Conservation (phyloP, 2,113 vertebrate species). For the Prionailurus viverrinus region DNA sequence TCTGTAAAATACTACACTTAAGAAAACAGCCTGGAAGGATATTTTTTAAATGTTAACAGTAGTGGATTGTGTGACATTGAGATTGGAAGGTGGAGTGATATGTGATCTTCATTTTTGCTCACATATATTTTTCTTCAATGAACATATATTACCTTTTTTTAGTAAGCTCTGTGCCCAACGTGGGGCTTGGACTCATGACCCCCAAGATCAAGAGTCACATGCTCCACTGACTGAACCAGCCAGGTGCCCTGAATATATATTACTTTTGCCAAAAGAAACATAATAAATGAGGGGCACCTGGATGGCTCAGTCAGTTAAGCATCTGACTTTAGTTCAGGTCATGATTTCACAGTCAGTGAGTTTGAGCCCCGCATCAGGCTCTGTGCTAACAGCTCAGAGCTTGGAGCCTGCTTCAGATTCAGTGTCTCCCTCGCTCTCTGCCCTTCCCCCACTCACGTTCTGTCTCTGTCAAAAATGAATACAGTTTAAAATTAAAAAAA, state of each 20-base stretch:
- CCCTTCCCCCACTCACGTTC: too few species aligned
- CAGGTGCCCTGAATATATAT: background rate
- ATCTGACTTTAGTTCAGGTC: too few species aligned
- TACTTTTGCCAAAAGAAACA: slow-evolving; percentile 5
- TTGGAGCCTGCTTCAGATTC: too few species aligned
- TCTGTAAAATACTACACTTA: slow-evolving; percentile 19
- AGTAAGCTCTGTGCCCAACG: background rate
- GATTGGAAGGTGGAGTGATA: slow-evolving; percentile 36
- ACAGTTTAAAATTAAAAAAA: too few species aligned
- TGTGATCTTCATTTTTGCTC: slow-evolving; percentile 51
- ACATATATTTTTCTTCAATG: slow-evolving; percentile 52
- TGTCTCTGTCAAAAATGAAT: too few species aligned
- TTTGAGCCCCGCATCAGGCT: too few species aligned
- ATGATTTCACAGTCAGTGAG: too few species aligned
- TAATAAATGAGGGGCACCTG: background rate
- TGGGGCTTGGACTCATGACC: background rate
- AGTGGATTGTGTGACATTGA: slow-evolving; percentile 39
- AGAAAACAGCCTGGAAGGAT: slow-evolving; percentile 38
- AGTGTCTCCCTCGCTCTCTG: too few species aligned
- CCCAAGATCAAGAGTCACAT: background rate
- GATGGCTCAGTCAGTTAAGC: too few species aligned
- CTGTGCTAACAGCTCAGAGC: too few species aligned
- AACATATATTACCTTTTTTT: background rate
- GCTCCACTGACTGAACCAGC: background rate
- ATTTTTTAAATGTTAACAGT: slow-evolving; percentile 49